Conservation (phyloP, 2,113 vertebrate genomes). For the Columba livia region DNA sequence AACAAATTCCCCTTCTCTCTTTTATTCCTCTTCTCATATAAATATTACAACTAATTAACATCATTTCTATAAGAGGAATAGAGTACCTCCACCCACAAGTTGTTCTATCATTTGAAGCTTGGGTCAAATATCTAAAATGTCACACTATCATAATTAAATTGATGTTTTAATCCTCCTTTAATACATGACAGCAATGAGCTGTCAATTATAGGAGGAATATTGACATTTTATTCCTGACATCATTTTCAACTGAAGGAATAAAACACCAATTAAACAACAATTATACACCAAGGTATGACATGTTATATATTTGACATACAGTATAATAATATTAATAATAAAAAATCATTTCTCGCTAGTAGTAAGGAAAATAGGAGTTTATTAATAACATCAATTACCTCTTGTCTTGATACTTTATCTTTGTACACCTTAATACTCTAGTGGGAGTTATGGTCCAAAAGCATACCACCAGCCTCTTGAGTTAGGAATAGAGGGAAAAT, state of each 20-base stretch:
- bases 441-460: neutral
- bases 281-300: constrained; percentile 66
- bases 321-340: constrained; percentile 64
- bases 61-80: constrained; percentile 45
- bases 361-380: constrained; percentile 37
- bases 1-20: constrained; percentile 19
- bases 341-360: constrained; percentile 17
- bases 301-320: constrained; percentile 65
- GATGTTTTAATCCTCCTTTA: constrained; percentile 65
- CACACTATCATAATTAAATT: constrained; percentile 67
- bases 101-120: constrained; percentile 52
- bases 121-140: constrained; percentile 64
- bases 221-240: constrained; percentile 72
- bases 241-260: constrained; percentile 66
- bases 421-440: neutral
- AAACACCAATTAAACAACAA: constrained; percentile 75
- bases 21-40: constrained; percentile 27
- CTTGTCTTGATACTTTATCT: constrained; percentile 1
- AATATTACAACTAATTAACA: constrained; percentile 62
- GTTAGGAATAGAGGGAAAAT: neutral
- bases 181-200: constrained; percentile 71
- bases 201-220: constrained; percentile 73
- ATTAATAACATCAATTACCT: constrained; percentile 45
- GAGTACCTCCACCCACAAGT: neutral
- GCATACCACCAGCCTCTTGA: neutral